Evolutionary conservation across 2,888 invertebrate genomes (phyloP).

Genomic region (Griposia aprilina): DNA sequence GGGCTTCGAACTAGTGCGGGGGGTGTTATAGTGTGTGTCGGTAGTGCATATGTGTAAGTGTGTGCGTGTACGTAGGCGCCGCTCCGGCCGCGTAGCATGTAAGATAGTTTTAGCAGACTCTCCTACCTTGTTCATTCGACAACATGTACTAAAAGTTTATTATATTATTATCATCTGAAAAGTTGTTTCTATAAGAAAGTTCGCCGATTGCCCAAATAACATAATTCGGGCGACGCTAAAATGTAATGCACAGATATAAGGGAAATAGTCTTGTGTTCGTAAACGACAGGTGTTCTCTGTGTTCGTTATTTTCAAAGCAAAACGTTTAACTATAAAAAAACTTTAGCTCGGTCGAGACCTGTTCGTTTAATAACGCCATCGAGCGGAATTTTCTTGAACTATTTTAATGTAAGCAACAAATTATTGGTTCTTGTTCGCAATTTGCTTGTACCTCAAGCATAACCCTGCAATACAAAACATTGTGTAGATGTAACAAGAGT

Average conservation of each 20-base stretch:
- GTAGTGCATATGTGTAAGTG: no score
- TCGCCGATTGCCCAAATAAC: no score
- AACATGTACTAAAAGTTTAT: no score
- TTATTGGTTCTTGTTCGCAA: slow-evolving; percentile 5
- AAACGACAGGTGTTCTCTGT: slow-evolving; percentile 61
- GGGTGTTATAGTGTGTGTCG: no score
- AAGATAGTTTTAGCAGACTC: no score
- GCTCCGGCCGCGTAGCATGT: no score
- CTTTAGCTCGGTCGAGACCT: slow-evolving; percentile 33
- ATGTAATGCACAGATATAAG: slow-evolving; percentile 66
- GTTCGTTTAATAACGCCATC: slow-evolving; percentile 41
- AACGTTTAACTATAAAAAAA: slow-evolving; percentile 57
- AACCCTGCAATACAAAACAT: background rate
- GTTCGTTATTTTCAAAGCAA: slow-evolving; percentile 55
- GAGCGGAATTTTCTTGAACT: slow-evolving; percentile 37
- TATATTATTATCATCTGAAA: no score
- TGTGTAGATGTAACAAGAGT: background rate
- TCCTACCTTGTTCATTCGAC: no score
- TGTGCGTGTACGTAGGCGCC: no score
- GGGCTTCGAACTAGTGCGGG: no score
- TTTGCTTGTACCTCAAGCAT: background rate
- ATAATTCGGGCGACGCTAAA: slow-evolving; percentile 63
- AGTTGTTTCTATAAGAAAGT: no score
- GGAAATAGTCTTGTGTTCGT: slow-evolving; percentile 49
- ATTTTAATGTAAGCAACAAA: slow-evolving; percentile 31